Base-by-base conservation (phyloP, 1,140 invertebrate genomes). In the Scylla paramamosain region DNA sequence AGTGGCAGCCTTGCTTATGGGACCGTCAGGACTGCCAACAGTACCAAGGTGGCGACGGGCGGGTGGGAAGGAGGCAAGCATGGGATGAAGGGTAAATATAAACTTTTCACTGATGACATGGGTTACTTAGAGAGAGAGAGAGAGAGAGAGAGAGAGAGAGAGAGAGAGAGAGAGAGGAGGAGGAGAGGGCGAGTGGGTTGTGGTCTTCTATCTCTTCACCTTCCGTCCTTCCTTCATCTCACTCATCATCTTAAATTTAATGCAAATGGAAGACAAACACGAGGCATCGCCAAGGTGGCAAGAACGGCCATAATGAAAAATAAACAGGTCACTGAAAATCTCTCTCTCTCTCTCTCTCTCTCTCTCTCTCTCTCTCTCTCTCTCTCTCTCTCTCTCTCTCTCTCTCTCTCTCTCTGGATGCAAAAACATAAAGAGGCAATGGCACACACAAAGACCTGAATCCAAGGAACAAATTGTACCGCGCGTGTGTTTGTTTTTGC, bases 221-320 rank as follows among this genome's bases (percentile, higher is more conserved):
- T n/a, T 77, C 25, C 52, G 10, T 59, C 20, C 48, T 52, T 88
- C 46, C 59, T 90, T 59, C 32, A 59, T 88, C 16, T 52, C 14
- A n/a, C 48, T 67, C 32, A 59, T 84, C 92, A 93, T 93, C 52
- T 93, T 91, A 59, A 59, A 59, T 83, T 91, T 83, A 92, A 92
- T 95, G 94, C 92, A 92, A 95, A 95, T 95, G 91, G 91, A 95
- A 95, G 91, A 88, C 91, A 86, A 95, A 95, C 94, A 93, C 46
- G 20, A 29, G 28, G 0, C 32, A 48, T 91, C 92, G 59, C 88
- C 29, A 46, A 92, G 28, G 52, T 95, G 91, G 67, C 91, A 84
- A 92, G 91, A 59, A 46, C 46, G 83, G 2, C 91, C 77, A 88
- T 95, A 95, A 93, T 95, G 94, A 91, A 93, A 95, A 59, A 95